Conservation (phyloP, 2,113 vertebrate species). For the Sebastes schlegelii region DNA sequence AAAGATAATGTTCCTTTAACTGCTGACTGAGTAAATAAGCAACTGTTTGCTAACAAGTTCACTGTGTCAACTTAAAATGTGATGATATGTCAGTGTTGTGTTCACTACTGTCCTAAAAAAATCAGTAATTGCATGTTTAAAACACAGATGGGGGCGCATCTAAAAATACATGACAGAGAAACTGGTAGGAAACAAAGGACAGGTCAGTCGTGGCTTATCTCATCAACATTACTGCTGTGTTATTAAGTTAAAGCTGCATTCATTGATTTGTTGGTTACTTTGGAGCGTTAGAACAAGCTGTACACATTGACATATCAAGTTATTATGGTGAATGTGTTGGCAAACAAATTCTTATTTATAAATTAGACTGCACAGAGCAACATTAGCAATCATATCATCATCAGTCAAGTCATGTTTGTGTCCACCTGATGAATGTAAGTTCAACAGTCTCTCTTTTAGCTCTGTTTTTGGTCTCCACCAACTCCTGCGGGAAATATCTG, state of each 20-base stretch:
- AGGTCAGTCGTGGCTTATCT: background rate
- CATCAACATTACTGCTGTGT: background rate
- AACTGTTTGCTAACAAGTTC: too few relatives aligned
- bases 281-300: background rate
- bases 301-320: background rate
- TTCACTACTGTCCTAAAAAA: background rate
- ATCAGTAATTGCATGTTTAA: background rate
- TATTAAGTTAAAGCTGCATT: background rate
- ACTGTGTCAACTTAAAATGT: too few relatives aligned
- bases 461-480: too few relatives aligned
- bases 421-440: background rate
- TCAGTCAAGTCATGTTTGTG: background rate
- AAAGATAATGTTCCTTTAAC: too few relatives aligned
- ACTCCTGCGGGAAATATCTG: too few relatives aligned
- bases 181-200: background rate
- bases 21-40: too few relatives aligned
- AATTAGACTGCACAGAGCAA: background rate
- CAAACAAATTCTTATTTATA: background rate
- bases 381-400: background rate
- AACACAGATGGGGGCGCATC: background rate
- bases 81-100: background rate
- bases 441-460: background rate
- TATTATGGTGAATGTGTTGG: background rate
- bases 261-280: background rate
- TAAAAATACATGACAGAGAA: background rate